A percentile compares a stretch with the other conserved stretches of the same genome.
These are phyloP conservation scores for Rhopilema esculentum DNA, from an alignment of 30 jellyfish, hydroid and myxozoan species.

Conservation along the genomic window DNA sequence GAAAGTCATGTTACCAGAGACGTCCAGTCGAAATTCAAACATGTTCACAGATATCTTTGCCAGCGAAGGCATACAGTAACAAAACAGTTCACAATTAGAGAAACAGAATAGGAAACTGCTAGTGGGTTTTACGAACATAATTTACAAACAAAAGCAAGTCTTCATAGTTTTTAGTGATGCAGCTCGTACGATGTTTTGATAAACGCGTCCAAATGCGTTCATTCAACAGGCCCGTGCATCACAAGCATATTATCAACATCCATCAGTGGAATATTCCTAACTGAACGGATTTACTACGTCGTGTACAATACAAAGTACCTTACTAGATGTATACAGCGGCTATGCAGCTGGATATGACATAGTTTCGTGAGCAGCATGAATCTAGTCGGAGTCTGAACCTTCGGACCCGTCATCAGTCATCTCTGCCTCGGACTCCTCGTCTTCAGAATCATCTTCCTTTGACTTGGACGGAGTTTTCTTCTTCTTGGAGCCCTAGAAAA, in stretches of 20 bases:
- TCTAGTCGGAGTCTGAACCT: slow-evolving; percentile 40
- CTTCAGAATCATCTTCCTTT: slow-evolving; percentile 47
- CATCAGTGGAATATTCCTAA: too few species aligned
- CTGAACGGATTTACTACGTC: too few species aligned
- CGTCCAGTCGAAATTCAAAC: not conserved
- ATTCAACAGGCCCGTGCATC: too few species aligned
- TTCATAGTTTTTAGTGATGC: not conserved
- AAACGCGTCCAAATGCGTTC: too few species aligned
- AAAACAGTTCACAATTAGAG: not conserved
- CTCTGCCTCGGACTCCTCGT: slow-evolving; percentile 53
- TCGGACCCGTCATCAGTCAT: slow-evolving; percentile 50
- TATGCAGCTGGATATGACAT: not conserved
- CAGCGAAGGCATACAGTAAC: not conserved
- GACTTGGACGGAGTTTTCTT: slow-evolving; percentile 31
- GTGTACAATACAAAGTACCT: too few species aligned
- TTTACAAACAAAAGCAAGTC: not conserved
- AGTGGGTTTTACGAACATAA: too few species aligned
- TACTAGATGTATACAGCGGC: not conserved
- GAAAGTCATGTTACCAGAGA: too few species aligned
- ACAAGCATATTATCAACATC: too few species aligned
- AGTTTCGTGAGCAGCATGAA: not conserved
- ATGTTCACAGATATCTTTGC: not conserved
- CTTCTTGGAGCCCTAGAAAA: not conserved
- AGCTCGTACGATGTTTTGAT: too few species aligned
- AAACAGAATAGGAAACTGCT: not conserved